Base-by-base conservation (phyloP, 2,113 vertebrate species). In the Odocoileus virginianus region DNA sequence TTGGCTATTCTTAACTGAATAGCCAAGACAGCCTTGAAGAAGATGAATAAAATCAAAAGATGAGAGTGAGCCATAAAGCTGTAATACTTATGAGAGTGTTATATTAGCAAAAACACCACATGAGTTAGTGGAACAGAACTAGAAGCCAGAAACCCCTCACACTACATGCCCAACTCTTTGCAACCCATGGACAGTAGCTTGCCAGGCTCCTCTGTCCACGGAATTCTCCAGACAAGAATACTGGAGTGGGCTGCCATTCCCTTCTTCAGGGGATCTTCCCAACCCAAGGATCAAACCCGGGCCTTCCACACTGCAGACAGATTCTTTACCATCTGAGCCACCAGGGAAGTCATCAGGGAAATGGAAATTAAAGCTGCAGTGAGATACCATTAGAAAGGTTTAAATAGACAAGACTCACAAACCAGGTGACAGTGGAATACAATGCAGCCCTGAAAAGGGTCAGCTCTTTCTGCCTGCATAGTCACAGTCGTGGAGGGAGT, bases 371-470 rank as follows among this genome's bases (percentile, higher is more conserved):
- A 92, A 88, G 52, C 23, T 21, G 19, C 58, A 58, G 0, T 47
- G 54, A 90, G 64, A 17, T 30, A 43, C 30, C 30, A 11, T 71
- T 40, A 21, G 36, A 54, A 79, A 93, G 40, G 9, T 64, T 82
- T 50, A 23, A 5, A 21, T 33, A 6, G 13, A 28, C 54, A 95
- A 55, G 86, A 79, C 54, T 61, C 57, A 16, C n/a, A 81, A 57
- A n/a, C 47, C 50, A 45, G 15, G 36, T 47, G 67, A n/a, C 8
- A 10, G 15, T 16, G 16, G 13, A 8, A 2, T 15, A 5, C 0
- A 6, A 67, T 13, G 52, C 28, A 47, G 1, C 0, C 3, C 23
- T 47, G 13, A 54, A 74, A 58, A 47, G 15, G 33, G 14, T 17
- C 36, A 21, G 4, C 33, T 45, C 15, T 47, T n/a, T 78, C 19